A percentile compares a stretch with the other conserved stretches of the same genome.
Evolutionary conservation across 2,888 invertebrate genomes (phyloP).

Genomic region (Dicyrtoma fusca): DNA sequence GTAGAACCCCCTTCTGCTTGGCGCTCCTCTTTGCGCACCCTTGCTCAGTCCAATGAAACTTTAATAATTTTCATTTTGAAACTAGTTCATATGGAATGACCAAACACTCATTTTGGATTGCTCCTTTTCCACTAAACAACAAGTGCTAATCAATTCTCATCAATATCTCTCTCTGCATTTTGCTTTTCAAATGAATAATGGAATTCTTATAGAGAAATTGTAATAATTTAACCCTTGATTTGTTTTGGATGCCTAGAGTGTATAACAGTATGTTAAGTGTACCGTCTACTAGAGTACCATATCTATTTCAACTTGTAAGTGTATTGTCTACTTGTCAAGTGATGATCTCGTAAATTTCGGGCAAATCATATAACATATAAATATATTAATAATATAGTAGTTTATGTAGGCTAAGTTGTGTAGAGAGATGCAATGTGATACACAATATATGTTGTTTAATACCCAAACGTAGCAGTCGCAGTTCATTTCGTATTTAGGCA

Average conservation of each 20-base stretch:
- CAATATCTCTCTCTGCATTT: constrained; percentile 38
- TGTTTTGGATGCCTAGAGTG: background rate
- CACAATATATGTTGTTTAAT: constrained; percentile 26
- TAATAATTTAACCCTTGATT: background rate
- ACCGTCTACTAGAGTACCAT: constrained; percentile 9
- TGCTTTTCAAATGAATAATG: background rate
- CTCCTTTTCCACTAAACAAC: constrained; percentile 15
- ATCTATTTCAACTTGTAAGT: constrained; percentile 30
- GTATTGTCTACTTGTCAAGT: constrained; percentile 38
- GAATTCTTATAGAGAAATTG: constrained; percentile 2
- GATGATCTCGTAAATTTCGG: constrained; percentile 33
- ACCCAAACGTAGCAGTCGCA: constrained; percentile 32
- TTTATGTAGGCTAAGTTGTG: constrained; percentile 12
- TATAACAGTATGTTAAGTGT: background rate
- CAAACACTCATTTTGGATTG: background rate
- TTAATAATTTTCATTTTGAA: constrained; percentile 2
- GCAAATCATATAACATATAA: constrained; percentile 14
- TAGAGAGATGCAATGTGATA: constrained; percentile 29
- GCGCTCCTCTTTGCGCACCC: background rate
- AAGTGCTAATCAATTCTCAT: constrained; percentile 37
- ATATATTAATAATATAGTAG: constrained; percentile 17
- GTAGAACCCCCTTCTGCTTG: constrained; percentile 16
- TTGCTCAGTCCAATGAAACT: constrained; percentile 17
- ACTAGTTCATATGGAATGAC: constrained; percentile 14
- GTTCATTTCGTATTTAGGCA: constrained; percentile 33